Base-by-base conservation (phyloP, 2,113 vertebrate species). In the Phylloscopus trochilus region DNA sequence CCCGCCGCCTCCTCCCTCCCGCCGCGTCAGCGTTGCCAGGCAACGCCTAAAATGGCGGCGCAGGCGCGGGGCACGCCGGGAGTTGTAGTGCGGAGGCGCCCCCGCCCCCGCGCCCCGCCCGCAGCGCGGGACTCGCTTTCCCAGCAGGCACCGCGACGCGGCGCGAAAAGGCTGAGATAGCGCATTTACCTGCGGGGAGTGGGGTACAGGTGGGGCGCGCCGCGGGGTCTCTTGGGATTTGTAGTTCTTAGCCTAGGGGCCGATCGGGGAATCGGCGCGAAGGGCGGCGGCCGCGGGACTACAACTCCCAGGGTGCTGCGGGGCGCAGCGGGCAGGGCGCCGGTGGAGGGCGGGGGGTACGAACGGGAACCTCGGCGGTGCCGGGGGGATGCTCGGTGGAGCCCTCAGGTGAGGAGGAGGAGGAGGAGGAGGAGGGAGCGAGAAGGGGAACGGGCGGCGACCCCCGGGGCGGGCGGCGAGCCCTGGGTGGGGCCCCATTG, bases 331-430 rank as follows among this genome's bases (percentile, higher is more conserved):
- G 44, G 97, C 79, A 52, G 93, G 93, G 87, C 90, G 41, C n/a
- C 62, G 94, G 74, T 67, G 56, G 89, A 96, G 97, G 97, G 96
- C 97, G 97, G 97, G 97, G 96, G 96, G 96, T 93, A 97, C 96
- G 93, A 97, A 97, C 66, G 94, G 92, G 96, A 96, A 91, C 78
- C 96, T 89, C 37, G 95, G 30, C 30, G 72, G 63, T 33, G 80
- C 9, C 66, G 58, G 52, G 35, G 66, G 58, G 43, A 66, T 84
- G 62, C 74, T 55, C 11, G 4, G 89, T n/a, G 8, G 41, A 11
- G 51, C 20, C 28, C 31, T 43, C 56, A 95, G 97, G 94, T 96
- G n/a, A n/a, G n/a, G n/a, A n/a, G n/a, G n/a, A n/a, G n/a, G 22
- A 90, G 93, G 74, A 21, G 24, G 26, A 35, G 60, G n/a, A 24